Base-by-base conservation (phyloP, 2,113 vertebrate genomes). In the Platichthys stellatus region DNA sequence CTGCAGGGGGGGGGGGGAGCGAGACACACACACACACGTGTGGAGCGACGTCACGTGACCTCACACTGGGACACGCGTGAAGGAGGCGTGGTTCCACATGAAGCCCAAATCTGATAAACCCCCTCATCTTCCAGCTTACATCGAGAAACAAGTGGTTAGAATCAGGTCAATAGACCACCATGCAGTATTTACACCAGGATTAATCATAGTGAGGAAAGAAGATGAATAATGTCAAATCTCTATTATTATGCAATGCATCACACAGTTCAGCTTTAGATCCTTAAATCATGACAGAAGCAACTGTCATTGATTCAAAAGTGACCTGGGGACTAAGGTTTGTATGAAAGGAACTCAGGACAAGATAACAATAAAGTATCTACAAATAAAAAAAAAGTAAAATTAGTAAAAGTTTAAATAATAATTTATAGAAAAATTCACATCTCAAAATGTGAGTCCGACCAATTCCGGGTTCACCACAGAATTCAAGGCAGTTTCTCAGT, bases 21-120 rank as follows among this genome's bases (percentile, higher is more conserved):
- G 35, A 24, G 2, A 24, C 24, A 24, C 24, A 24, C 24, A 24
- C 28, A 31, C 31, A n/a, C 18, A 54, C n/a, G 45, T 24, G 73
- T 79, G 69, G 54, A 77, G 31, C 12, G 7, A 21, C 18, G n/a
- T 28, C 65, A 26, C 62, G 4, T 5, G 10, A 43, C 47, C 56
- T 85, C 31, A 26, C 23, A 4, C 11, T 15, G 43, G 26, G 23
- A 67, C 68, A 62, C 58, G 70, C 3, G 11, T 31, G 31, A 31
- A 31, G 31, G 31, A 31, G 31, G 31, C 31, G 31, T 63, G 43
- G 35, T 11, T 69, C 51, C 70, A 88, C 63, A 63, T 62, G 73
- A 8, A 31, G 47, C 28, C 74, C 23, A 15, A 15, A 15, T 7
- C n/a, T 38, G 9, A 56, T 47, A 61, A 1, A 9, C 35, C 18